phyloP scores from a whole-genome alignment of 23 tunicate species.

The Trididemnum nubilum region DNA sequence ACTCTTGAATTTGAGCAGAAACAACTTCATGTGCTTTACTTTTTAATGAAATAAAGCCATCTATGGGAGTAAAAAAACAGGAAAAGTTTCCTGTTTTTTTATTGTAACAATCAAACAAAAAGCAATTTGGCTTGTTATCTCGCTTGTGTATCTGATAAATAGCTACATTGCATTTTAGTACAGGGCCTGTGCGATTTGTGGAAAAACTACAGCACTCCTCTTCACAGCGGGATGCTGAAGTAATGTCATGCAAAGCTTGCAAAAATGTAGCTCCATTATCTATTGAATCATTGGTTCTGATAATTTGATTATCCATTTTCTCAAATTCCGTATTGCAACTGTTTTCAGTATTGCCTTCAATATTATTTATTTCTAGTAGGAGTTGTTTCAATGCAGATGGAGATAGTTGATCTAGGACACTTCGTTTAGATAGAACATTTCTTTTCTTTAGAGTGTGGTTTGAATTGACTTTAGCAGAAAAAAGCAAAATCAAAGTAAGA shows the following conservation, averaged over 20 bases:
- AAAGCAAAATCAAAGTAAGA: no score
- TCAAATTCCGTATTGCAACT: constrained; percentile 17
- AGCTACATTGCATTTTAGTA: constrained; percentile 44
- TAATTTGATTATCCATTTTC: constrained; percentile 15
- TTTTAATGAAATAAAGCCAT: constrained; percentile 38
- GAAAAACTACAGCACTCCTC: constrained; percentile 42
- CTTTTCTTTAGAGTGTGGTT: no score
- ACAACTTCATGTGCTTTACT: neutral
- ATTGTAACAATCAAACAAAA: constrained; percentile 52
- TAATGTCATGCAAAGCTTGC: constrained; percentile 19
- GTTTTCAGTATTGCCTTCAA: neutral
- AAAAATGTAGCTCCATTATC: constrained; percentile 71
- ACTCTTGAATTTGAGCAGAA: neutral
- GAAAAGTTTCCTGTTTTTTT: constrained; percentile 16
- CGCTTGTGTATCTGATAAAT: constrained; percentile 33
- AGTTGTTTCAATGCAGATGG: neutral
- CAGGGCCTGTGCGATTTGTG: neutral
- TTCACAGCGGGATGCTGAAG: constrained; percentile 39
- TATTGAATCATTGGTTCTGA: constrained; percentile 69
- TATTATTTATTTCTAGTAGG: neutral
- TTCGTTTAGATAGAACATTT: neutral
- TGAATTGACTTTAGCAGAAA: no score
- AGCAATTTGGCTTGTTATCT: constrained; percentile 54
- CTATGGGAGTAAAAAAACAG: constrained; percentile 44
- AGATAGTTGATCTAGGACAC: neutral